Conservation (phyloP, 1,140 invertebrate genomes). For the Drosophila novamexicana region DNA sequence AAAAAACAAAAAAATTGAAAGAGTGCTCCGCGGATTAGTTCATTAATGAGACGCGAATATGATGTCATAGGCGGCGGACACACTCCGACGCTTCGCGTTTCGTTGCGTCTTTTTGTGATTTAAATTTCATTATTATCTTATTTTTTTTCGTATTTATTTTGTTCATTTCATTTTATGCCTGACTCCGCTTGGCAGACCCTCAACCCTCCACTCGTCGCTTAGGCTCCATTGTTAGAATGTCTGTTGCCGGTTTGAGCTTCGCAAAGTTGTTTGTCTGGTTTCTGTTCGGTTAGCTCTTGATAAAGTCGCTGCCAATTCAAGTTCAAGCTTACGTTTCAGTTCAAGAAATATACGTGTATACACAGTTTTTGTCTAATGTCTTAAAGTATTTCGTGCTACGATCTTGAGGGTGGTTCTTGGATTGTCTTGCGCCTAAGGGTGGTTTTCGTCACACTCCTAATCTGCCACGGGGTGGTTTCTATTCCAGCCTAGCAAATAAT, state of each 20-base stretch:
- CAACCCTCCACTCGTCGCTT: neutral
- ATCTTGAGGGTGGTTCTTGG: constrained; percentile 57
- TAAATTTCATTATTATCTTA: constrained; percentile 54
- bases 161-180: constrained; percentile 24
- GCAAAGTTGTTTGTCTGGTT: constrained; percentile 75
- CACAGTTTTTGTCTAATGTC: constrained; percentile 36
- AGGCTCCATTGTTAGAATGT: constrained; percentile 70
- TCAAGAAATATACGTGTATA: neutral
- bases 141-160: constrained; percentile 26
- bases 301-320: constrained; percentile 60
- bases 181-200: constrained; percentile 19
- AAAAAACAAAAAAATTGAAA: neutral
- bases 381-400: constrained; percentile 38
- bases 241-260: constrained; percentile 56
- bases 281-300: constrained; percentile 16
- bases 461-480: constrained; percentile 37
- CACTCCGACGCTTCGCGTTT: constrained; percentile 67
- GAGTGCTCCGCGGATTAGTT: constrained; percentile 28
- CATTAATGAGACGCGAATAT: constrained; percentile 58
- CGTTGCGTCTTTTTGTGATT: constrained; percentile 66
- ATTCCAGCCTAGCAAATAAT: constrained; percentile 16
- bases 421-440: constrained; percentile 41
- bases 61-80: constrained; percentile 73
- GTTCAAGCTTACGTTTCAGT: constrained; percentile 52
- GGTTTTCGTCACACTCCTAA: constrained; percentile 41